Percentiles rank a stretch among this genome's conserved stretches.
phyloP scores from a whole-genome alignment of 2,888 invertebrate species.

The Nudaria mundana region DNA sequence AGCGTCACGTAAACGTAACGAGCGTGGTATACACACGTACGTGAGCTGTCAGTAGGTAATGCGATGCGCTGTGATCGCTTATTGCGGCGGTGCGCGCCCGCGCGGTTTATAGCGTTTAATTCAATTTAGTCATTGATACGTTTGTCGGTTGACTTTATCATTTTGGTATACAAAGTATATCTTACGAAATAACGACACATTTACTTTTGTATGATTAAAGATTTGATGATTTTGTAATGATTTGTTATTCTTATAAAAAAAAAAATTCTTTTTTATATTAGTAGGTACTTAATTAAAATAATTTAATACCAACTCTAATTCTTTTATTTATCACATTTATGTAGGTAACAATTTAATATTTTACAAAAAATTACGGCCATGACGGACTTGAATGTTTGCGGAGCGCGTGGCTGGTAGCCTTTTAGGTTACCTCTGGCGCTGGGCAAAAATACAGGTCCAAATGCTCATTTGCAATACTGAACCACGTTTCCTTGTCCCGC shows the following conservation, averaged over 20 bases:
- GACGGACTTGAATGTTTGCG: too few relatives aligned
- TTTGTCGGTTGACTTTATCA: slow-evolving; percentile 64
- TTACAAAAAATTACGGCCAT: too few relatives aligned
- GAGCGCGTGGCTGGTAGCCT: too few relatives aligned
- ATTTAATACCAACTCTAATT: slow-evolving; percentile 25
- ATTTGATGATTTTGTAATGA: neutral
- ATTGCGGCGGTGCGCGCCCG: slow-evolving; percentile 69
- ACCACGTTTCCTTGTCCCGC: too few relatives aligned
- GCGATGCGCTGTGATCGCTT: slow-evolving; percentile 76
- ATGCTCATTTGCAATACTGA: too few relatives aligned
- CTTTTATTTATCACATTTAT: too few relatives aligned
- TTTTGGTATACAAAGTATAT: slow-evolving; percentile 30
- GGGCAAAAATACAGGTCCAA: too few relatives aligned
- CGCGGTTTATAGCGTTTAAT: slow-evolving; percentile 77
- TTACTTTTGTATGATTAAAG: neutral
- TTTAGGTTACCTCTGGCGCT: too few relatives aligned
- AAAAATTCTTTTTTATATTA: too few relatives aligned
- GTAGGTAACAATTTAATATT: too few relatives aligned
- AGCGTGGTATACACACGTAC: slow-evolving; percentile 74
- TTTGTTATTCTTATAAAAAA: too few relatives aligned
- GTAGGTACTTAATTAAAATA: too few relatives aligned
- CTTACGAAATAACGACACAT: neutral
- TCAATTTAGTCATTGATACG: slow-evolving; percentile 80
- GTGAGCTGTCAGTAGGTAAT: slow-evolving; percentile 78
- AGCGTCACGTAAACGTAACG: slow-evolving; percentile 77